Evolutionary conservation across 1,140 invertebrate genomes (phyloP).

Genomic region (Bradysia coprophila): DNA sequence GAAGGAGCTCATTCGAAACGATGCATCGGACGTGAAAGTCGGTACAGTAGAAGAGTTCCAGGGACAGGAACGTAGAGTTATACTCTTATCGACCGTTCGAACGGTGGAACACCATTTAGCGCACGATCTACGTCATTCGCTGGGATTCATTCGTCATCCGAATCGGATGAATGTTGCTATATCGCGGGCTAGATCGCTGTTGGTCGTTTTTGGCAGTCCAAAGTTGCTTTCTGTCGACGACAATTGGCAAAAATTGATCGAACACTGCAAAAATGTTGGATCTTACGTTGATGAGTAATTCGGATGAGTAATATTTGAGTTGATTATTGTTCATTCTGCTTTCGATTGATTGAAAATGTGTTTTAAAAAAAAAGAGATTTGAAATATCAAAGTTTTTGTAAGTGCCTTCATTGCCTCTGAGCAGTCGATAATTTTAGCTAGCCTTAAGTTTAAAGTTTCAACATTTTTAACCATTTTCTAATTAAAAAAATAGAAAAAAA

Average conservation of each 20-base stretch:
- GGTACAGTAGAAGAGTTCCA: constrained; percentile 94
- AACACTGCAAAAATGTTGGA: constrained; percentile 40
- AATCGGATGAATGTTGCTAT: constrained; percentile 76
- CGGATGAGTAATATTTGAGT: no score
- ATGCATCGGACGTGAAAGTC: constrained; percentile 58
- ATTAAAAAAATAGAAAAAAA: no score
- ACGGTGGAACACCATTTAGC: constrained; percentile 28
- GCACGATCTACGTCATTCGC: constrained; percentile 32
- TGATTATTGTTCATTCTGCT: no score
- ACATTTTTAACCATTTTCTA: no score
- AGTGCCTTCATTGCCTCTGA: no score
- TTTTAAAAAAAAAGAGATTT: no score
- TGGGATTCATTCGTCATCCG: constrained; percentile 59
- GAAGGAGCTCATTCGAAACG: constrained; percentile 15
- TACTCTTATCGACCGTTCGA: constrained; percentile 75
- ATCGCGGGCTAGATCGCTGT: constrained; percentile 61
- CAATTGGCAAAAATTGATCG: constrained; percentile 50
- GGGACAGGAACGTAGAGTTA: constrained; percentile 64
- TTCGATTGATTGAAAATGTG: no score
- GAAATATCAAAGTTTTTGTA: no score
- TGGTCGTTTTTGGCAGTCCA: constrained; percentile 73
- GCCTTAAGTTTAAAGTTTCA: no score
- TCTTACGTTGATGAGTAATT: no score
- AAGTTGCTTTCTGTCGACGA: constrained; percentile 45
- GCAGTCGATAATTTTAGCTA: no score